Percentiles rank a stretch among this genome's conserved stretches.
Conservation (phyloP, 2,888 invertebrate genomes). For the Rhingia campestris region DNA sequence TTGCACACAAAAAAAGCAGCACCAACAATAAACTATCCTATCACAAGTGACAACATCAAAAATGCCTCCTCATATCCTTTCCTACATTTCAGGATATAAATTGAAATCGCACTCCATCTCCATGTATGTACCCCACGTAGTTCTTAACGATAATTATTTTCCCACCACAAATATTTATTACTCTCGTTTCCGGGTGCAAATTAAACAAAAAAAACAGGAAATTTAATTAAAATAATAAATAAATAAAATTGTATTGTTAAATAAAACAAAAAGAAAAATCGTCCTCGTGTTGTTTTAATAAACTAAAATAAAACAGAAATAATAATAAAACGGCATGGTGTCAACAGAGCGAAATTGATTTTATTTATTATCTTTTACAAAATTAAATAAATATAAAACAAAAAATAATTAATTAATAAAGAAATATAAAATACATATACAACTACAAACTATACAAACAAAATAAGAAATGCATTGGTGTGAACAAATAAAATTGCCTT, state of each 20-base stretch:
- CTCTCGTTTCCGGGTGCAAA: conserved; percentile 34
- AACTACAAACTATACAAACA: too few species aligned
- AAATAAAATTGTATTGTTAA: conserved; percentile 11
- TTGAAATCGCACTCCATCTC: not conserved
- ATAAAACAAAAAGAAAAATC: not conserved
- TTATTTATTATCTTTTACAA: conserved; percentile 10
- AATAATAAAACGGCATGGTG: not conserved
- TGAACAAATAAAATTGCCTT: too few species aligned
- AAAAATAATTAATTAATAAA: not conserved
- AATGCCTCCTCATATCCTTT: not conserved
- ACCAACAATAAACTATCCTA: not conserved
- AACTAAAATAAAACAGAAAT: not conserved
- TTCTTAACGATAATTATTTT: conserved; percentile 57
- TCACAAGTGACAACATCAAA: conserved; percentile 3
- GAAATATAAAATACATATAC: too few species aligned
- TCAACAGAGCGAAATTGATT: conserved; percentile 6
- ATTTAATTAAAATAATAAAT: conserved; percentile 56
- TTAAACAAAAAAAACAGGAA: conserved; percentile 34
- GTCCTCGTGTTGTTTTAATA: conserved; percentile 7
- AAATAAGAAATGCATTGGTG: too few species aligned
- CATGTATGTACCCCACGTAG: not conserved
- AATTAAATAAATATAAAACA: conserved; percentile 21
- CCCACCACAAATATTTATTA: conserved; percentile 58
- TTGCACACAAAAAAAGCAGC: not conserved
- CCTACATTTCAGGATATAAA: not conserved